Base-by-base conservation (phyloP, 2,888 invertebrate species). In the Stenichneumon culpator region DNA sequence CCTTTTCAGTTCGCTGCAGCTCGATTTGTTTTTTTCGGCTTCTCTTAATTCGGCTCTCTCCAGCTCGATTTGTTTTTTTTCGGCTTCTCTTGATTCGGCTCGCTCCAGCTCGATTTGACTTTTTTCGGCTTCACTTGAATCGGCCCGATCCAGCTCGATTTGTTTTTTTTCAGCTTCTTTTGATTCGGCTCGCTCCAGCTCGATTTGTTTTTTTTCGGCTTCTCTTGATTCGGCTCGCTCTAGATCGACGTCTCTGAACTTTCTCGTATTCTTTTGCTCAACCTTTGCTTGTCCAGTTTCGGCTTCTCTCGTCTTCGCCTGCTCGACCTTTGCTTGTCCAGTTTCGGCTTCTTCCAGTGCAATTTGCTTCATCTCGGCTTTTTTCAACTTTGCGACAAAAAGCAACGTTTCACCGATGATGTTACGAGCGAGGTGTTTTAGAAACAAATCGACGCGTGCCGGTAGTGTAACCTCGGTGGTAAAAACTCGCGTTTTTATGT, bases 401-500 rank as follows among this genome's bases (percentile, higher is more conserved):
- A 78, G 36, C 44, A 54, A 22, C 9, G 78, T 63, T 7, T 19
- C 57, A 47, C 72, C 82, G 2, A 4, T 25, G 16, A 73, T 78
- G 22, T 79, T 67, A 0, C 14, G 52, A 1, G 25, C 14, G 14
- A 68, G 78, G 5, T 60, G 6, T 50, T 54, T 83, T 2, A 73
- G 1, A 57, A 83, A 79, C 54, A 50, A 78, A 19, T 83, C 82
- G 3, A 54, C 68, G 2, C 78, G 54, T 36, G 73, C 2, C 16
- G 73, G 68, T n/a, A 9, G 25, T 6, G n/a, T 47, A 47, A 47
- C 47, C 6, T 47, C 47, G 16, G 47, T 47, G 47, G 28, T 81
- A 44, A 65, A 68, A 60, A 73, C 67, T 47, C 74, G 22, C 25
- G 54, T 67, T 32, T 74, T 81, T 25, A 81, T 19, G 39, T 68